Base-by-base conservation (phyloP, 2,888 invertebrate genomes). In the Oscheius sp. region DNA sequence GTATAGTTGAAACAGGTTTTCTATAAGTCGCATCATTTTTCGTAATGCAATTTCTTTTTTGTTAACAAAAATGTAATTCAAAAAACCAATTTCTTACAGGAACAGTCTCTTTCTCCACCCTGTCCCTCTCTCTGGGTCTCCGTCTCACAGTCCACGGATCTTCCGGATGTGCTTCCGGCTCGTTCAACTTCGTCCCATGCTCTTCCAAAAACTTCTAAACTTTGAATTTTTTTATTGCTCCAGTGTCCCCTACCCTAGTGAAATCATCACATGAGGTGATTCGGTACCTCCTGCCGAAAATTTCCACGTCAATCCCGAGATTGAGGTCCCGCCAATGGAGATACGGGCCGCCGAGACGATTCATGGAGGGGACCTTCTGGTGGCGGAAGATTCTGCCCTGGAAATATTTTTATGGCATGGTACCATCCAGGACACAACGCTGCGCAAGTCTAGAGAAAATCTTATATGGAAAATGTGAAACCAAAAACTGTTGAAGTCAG, bases 261-360 rank as follows among this genome's bases (percentile, higher is more conserved):
- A 79, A 79, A 2, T 63, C 53, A 55, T 81, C 81, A 58, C 81
- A 81, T 5, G 73, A 73, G 2, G 79, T 79, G 5, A 81, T 75
- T 70, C 78, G 70, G 58, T 81, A 81, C 50, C 73, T 79, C 1
- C 73, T 82, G 29, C 81, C 80, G 35, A 81, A 82, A 7, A 82
- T 48, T 37, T 82, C 79, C 11, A 84, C 68, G 71, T 82, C 81
- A 13, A 62, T 76, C 10, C 84, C 82, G 5, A 84, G 66, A 57
- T 79, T 76, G 51, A 84, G 50, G 60, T 82, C 82, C 74, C 78
- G 77, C 82, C 82, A 84, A 35, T 81, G 82, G 0, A 82, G 75
- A 57, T 58, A 74, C 4, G 74, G 74, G 10, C 74, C 66, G 4
- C 78, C 79, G 9, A 79, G 73, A 51, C 76, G 62, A 35, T 74